These are phyloP conservation scores for Karalla daura DNA, from an alignment of 2,797 vertebrate genomes.

Conservation along the genomic window DNA sequence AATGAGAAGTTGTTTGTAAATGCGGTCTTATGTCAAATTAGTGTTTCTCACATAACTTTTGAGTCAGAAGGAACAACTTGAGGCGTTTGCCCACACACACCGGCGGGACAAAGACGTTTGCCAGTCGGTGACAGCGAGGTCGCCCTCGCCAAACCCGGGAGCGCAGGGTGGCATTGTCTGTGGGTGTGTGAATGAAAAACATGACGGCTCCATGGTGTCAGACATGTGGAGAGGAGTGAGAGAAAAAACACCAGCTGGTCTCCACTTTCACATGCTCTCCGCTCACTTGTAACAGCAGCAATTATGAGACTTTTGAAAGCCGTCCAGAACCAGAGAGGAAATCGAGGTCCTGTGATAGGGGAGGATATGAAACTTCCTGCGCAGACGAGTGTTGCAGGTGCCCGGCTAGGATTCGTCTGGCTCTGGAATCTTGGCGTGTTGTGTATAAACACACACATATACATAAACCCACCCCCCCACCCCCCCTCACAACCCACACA, in stretches of 20 bases:
- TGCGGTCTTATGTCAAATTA: constrained; percentile 27
- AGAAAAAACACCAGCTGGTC: constrained; percentile 78
- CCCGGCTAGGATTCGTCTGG: constrained; percentile 79
- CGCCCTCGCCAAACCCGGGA: constrained; percentile 67
- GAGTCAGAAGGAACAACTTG: constrained; percentile 39
- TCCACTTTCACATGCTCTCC: constrained; percentile 79
- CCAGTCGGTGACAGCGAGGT: constrained; percentile 71
- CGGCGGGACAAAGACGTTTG: constrained; percentile 64
- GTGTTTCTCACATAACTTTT: constrained; percentile 41
- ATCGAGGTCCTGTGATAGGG: constrained; percentile 84
- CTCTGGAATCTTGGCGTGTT: constrained; percentile 84
- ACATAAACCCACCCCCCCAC: constrained; percentile 7
- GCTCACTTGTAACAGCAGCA: constrained; percentile 79
- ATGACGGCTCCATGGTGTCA: constrained; percentile 70
- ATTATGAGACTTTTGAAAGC: constrained; percentile 82
- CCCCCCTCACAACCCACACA: not conserved
- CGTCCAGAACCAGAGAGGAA: constrained; percentile 83
- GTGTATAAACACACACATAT: constrained; percentile 68
- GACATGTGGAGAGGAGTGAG: constrained; percentile 76
- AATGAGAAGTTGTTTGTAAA: constrained; percentile 37
- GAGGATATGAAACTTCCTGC: constrained; percentile 92
- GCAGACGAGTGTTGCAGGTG: constrained; percentile 86
- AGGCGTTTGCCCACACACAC: constrained; percentile 57
- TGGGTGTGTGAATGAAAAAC: constrained; percentile 71
- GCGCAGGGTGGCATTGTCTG: constrained; percentile 64